These are phyloP conservation scores for Micrasema minimum DNA, from an alignment of 1,140 invertebrate species.

Conservation along the genomic window DNA sequence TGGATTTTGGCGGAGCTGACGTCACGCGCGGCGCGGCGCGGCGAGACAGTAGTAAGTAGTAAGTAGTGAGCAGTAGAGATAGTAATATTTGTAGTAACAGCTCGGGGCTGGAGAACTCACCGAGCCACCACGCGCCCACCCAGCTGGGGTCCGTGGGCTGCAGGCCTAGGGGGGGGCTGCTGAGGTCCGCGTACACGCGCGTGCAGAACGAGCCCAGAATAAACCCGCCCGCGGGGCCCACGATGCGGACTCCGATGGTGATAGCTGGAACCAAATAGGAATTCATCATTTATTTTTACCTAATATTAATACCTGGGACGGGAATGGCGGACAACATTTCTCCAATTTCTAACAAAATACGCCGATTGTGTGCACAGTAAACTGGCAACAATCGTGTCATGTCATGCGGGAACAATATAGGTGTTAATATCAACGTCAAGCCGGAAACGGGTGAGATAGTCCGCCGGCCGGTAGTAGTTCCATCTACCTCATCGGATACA, in stretches of 20 bases:
- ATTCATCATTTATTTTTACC: no score
- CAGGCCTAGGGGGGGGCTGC: slow-evolving; percentile 79
- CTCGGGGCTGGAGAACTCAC: slow-evolving; percentile 63
- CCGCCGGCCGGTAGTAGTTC: no score
- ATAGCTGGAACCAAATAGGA: slow-evolving; percentile 74
- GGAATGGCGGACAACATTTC: no score
- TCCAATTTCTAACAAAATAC: no score
- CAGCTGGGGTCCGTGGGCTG: slow-evolving; percentile 87
- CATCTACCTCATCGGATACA: no score
- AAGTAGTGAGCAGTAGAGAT: background rate
- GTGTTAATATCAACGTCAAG: no score
- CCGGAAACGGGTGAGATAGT: no score
- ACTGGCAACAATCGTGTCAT: no score
- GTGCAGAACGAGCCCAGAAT: slow-evolving; percentile 92
- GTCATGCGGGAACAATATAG: no score
- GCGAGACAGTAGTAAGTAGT: background rate
- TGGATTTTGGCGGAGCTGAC: background rate
- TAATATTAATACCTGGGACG: no score
- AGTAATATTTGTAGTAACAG: background rate
- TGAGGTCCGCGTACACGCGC: slow-evolving; percentile 85
- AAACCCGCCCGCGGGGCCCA: slow-evolving; percentile 91
- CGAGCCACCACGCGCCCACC: slow-evolving; percentile 94
- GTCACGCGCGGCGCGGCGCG: background rate
- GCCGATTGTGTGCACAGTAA: no score
- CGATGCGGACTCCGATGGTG: slow-evolving; percentile 90